Conservation (phyloP, 2,888 invertebrate genomes). For the Caenorhabditis japonica region DNA sequence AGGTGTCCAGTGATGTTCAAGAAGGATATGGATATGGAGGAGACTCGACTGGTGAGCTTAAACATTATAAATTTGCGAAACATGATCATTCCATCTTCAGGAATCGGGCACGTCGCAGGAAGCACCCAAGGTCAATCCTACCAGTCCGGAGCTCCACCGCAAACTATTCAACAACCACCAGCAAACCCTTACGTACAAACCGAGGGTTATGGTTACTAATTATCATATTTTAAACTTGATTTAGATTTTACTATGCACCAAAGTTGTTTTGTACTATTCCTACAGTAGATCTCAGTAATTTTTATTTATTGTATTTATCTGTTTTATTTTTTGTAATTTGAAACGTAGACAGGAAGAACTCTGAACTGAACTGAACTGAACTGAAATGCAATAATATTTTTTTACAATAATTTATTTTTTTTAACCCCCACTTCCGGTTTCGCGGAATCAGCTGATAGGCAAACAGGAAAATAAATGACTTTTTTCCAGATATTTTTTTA, state of each 20-base stretch:
- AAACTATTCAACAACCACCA: conserved; percentile 55
- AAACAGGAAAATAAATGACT: no score
- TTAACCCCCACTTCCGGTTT: no score
- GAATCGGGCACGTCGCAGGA: conserved; percentile 54
- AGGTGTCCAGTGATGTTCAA: conserved; percentile 59
- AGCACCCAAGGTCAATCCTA: conserved; percentile 38
- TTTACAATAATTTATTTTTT: neutral
- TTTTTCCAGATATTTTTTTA: neutral
- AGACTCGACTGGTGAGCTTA: conserved; percentile 54
- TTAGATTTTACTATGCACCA: neutral
- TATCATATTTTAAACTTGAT: neutral
- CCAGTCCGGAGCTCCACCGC: conserved; percentile 55
- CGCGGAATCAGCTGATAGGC: conserved; percentile 10
- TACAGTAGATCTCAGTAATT: neutral
- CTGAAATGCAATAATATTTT: conserved; percentile 24
- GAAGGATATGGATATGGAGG: conserved; percentile 70
- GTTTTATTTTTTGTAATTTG: conserved; percentile 9
- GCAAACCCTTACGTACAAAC: conserved; percentile 61
- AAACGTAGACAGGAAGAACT: conserved; percentile 34
- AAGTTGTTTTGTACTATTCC: neutral
- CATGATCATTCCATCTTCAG: conserved; percentile 10
- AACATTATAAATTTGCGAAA: neutral
- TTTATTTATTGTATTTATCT: conserved; percentile 8
- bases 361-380: conserved; percentile 4
- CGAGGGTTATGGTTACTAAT: conserved; percentile 64